phyloP scores from a whole-genome alignment of 2,113 vertebrate genomes.

The Microtus oregoni region DNA sequence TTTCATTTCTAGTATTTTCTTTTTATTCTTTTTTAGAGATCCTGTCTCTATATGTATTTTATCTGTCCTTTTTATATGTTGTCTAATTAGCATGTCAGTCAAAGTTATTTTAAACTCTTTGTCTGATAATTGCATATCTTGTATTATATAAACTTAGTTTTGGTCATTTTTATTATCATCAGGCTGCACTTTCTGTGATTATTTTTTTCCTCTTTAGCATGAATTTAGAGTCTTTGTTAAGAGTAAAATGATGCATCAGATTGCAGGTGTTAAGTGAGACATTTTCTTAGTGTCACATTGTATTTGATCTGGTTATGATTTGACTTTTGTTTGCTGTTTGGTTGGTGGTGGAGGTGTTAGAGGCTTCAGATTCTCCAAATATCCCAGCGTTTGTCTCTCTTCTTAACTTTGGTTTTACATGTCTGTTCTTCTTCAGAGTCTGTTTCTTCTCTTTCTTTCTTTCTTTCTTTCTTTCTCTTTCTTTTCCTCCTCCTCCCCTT shows the following conservation, averaged over 20 bases:
- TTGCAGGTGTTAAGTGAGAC: neutral
- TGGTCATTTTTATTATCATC: neutral
- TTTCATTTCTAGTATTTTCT: neutral
- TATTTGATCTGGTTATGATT: neutral
- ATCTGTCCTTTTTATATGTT: neutral
- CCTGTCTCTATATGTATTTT: neutral
- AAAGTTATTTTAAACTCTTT: neutral
- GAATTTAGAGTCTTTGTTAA: neutral
- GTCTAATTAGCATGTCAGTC: neutral
- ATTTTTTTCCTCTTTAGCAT: neutral
- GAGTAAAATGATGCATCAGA: neutral
- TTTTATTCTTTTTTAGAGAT: neutral
- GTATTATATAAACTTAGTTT: too few relatives aligned
- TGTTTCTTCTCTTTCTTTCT: neutral
- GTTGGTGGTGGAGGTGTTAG: neutral
- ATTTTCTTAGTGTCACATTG: too few relatives aligned
- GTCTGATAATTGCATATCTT: too few relatives aligned
- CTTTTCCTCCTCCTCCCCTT: too few relatives aligned
- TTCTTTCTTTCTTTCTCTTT: too few relatives aligned
- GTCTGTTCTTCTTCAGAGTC: neutral
- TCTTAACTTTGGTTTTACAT: neutral
- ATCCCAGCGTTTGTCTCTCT: neutral
- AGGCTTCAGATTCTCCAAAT: neutral
- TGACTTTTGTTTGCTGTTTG: neutral
- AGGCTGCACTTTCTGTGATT: neutral